Conservation (phyloP, 35 echinoderm and acorn worm species). For the Amphiura filiformis region DNA sequence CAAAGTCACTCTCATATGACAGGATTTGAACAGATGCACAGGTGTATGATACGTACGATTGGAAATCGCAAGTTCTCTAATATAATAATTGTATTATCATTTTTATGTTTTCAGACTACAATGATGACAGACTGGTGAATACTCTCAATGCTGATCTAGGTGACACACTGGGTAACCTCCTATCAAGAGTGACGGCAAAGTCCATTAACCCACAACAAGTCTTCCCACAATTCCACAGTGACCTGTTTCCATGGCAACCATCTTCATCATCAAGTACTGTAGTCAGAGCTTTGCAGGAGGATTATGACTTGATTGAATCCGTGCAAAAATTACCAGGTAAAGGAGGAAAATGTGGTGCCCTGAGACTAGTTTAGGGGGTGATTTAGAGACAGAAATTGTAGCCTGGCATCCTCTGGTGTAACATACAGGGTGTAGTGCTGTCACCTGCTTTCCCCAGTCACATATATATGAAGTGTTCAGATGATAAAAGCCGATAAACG, state of each 20-base stretch:
- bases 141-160: conserved; percentile 84
- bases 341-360: neutral
- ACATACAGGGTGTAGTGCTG: too few relatives aligned
- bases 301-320: conserved; percentile 61
- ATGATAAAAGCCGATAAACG: too few relatives aligned
- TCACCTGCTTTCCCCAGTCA: too few relatives aligned
- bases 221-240: conserved; percentile 65
- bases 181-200: conserved; percentile 78
- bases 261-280: neutral
- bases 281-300: conserved; percentile 43
- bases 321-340: conserved; percentile 74
- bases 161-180: conserved; percentile 84
- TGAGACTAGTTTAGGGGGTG: too few relatives aligned
- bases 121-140: conserved; percentile 61
- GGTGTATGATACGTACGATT: too few relatives aligned
- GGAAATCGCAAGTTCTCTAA: too few relatives aligned
- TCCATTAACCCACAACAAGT: conserved; percentile 63
- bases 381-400: too few relatives aligned
- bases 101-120: conserved; percentile 52
- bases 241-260: conserved; percentile 60
- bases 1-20: too few relatives aligned
- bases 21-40: too few relatives aligned
- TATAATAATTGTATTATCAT: too few relatives aligned
- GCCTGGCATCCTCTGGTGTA: too few relatives aligned
- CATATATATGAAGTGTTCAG: too few relatives aligned